A percentile compares a stretch with the other conserved stretches of the same genome.
phyloP scores from a whole-genome alignment of 2,113 vertebrate species.

The cattle (Bos taurus) region ARS-UCD2.0 NC_037346.1:43546001-43546500 shows the following conservation, averaged over 20 bases:
- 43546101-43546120: background rate
- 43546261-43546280: background rate
- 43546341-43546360: background rate
- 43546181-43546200: background rate
- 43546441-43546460: background rate
- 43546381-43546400: background rate
- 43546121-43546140: background rate
- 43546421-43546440: background rate
- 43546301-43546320: background rate
- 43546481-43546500: background rate
- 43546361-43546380: background rate
- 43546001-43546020: too few relatives aligned
- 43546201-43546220: background rate
- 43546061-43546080: background rate
- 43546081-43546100: background rate
- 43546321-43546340: background rate
- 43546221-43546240: background rate
- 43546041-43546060: background rate
- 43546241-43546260: background rate
- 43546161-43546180: background rate
- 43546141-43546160: background rate
- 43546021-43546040: background rate
- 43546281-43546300: background rate
- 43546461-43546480: background rate
- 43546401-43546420: background rate